Base-by-base conservation (phyloP, 2,797 vertebrate genomes). In the Loriculus beryllinus region DNA sequence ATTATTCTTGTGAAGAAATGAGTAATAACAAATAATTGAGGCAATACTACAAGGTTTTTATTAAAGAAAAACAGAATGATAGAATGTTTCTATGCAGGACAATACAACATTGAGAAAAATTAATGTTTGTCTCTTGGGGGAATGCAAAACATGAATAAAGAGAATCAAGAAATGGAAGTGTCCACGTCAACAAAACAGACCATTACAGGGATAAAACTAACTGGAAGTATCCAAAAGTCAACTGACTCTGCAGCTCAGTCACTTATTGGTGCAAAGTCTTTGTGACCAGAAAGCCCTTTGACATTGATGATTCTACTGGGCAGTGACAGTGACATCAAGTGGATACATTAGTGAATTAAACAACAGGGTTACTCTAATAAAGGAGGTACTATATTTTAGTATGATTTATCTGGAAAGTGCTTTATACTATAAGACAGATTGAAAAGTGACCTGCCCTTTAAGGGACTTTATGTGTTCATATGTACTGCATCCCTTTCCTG, bases 261-360 rank as follows among this genome's bases (percentile, higher is more conserved):
- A 70, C 43, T 74, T 81, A 47, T 11, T 80, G 67, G n/a, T 35
- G 25, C 54, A 62, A 90, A 86, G 91, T 74, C 88, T 87, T 83
- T 54, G 31, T 85, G 84, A 86, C 84, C 84, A 76, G 74, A 86
- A 94, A 96, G 84, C 48, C 83, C 80, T 96, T 92, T 88, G 94
- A 93, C 92, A 84, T 86, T 72, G 75, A 39, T 18, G 79, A 40
- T 89, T 95, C 85, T 96, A 56, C 65, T 83, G 95, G 94, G 78
- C 96, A 96, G 96, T 97, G 96, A 96, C 92, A 96, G 94, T 93
- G 96, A 96, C 95, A 95, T 96, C 97, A 96, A 96, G 96, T 95
- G 96, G 97, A 95, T 92, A 74, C 26, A 91, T 92, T 81, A 91
- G 95, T 93, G 92, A 96, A 96, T 92, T 91, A 96, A 97, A 95